Base-by-base conservation (phyloP, 2,888 invertebrate species). In the Mallateleia sp. region DNA sequence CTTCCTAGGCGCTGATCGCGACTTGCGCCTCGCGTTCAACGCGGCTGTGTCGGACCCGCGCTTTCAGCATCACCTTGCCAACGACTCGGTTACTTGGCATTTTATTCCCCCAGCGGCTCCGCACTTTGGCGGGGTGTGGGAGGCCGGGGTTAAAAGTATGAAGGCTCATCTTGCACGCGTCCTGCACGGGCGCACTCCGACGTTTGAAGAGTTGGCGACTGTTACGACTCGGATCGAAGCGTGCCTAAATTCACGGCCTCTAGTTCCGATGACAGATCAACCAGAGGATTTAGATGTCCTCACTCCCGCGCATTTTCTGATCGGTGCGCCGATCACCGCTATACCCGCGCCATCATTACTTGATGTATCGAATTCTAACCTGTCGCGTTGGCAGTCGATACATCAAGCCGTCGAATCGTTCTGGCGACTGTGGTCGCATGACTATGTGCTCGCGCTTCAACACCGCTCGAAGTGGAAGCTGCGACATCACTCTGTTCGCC, bases 391-490 rank as follows among this genome's bases (percentile, higher is more conserved):
- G 38, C 38, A 38, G 14, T 38, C 38, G 14, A 38, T 38, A 14
- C 38, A 38, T 11, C 38, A 38, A n/a, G n/a, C n/a, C n/a, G n/a
- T n/a, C n/a, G n/a, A n/a, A n/a, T n/a, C n/a, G n/a, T n/a, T n/a
- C n/a, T n/a, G n/a, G n/a, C n/a, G n/a, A n/a, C n/a, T n/a, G n/a
- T n/a, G n/a, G n/a, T n/a, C n/a, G n/a, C n/a, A 38, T 14, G 38
- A 38, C 14, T 38, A 11, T 38, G 38, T 38, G 38, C 14, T 38
- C 2, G 38, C 78, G 3, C 14, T 66, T 2, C 67, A 78, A 18
- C 56, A 78, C 0, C 45, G 67, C 0, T 45, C 52, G 5, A 78
- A 67, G 32, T 78, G 58, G 67, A 18, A 56, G 20, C 14, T 28
- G 14, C 5, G 1, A 1, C 5, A 25, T 2, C 22, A 38, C 15